Conservation (phyloP, 2,888 invertebrate species). For the Yponomeuta sedellus region DNA sequence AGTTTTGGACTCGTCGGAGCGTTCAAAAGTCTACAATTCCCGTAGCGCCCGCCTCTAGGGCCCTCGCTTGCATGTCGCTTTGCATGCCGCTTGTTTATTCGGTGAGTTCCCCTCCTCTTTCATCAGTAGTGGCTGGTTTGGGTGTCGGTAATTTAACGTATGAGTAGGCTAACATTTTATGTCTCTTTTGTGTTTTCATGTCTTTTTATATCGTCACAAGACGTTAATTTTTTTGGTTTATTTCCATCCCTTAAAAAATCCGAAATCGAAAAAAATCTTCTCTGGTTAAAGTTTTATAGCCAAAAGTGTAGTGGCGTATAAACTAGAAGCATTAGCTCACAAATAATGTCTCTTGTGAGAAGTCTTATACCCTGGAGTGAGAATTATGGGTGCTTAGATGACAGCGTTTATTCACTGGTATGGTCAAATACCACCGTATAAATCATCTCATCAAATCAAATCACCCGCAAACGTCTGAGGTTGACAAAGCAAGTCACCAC, state of each 20-base stretch:
- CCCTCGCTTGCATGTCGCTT: constrained; percentile 22
- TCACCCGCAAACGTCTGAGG: no score
- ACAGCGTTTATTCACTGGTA: no score
- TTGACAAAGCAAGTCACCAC: background rate
- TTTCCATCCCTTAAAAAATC: no score
- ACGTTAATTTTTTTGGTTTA: background rate
- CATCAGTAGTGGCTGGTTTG: background rate
- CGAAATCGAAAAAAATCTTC: no score
- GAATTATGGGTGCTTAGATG: no score
- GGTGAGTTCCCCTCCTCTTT: background rate
- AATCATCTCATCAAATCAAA: no score
- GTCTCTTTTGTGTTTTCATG: background rate
- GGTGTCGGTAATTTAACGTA: background rate
- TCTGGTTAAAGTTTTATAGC: no score
- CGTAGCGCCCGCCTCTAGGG: background rate
- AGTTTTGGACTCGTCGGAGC: background rate
- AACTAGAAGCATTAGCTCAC: no score
- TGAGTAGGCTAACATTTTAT: background rate
- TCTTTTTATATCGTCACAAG: background rate
- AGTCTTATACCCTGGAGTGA: no score
- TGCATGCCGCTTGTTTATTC: constrained; percentile 30
- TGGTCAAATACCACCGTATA: no score
- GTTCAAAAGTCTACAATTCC: background rate
- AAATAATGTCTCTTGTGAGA: no score
- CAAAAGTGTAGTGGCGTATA: no score